Evolutionary conservation across 2,113 vertebrate species (phyloP), one percentile per base, ranked within the genome.

Genomic region (Melanerpes aurifrons): DNA sequence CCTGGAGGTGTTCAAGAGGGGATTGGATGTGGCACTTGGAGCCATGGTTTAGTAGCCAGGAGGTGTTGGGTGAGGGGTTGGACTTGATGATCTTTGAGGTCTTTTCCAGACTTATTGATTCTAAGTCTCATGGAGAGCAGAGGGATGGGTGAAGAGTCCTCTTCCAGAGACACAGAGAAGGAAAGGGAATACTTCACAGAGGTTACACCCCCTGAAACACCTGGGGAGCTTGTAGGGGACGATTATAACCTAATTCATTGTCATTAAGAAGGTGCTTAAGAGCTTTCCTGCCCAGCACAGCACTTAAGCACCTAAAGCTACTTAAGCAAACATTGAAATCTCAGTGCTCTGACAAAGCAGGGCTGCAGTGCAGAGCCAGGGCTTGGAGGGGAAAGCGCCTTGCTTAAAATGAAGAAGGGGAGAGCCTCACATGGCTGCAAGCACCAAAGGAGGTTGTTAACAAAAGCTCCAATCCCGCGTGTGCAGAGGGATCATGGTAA

Each of bases 391-490:
- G 47, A 58, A 50, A 76, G 54, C 11, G 43, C 58, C 35, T 86
- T 81, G 82, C 69, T 89, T 64, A 31, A 80, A 50, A 45, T 53
- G 58, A 61, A 37, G 45, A 69, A 48, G 25, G 22, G 66, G 87
- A 89, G 1, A 8, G 81, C 76, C 87, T 81, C 56, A 86, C 81
- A 77, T 6, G 57, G 70, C 86, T 87, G 74, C 82, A 81, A 35
- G 67, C 13, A 31, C 37, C 82, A 56, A 76, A 86, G 63, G 29
- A 66, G 89, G 91, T 4, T 90, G 91, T 54, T 64, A 95, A 82
- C 69, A 92, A 66, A 58, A 74, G 80, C 89, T 43, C 93, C 93
- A 81, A 78, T 59, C 92, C 95, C 94, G 5, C 43, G 16, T 1
- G 81, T 12, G n/a, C 2, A 12, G 0, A 87, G 31, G 87, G 89